phyloP scores from a whole-genome alignment of 2,113 vertebrate genomes.

The Rattus rattus region DNA sequence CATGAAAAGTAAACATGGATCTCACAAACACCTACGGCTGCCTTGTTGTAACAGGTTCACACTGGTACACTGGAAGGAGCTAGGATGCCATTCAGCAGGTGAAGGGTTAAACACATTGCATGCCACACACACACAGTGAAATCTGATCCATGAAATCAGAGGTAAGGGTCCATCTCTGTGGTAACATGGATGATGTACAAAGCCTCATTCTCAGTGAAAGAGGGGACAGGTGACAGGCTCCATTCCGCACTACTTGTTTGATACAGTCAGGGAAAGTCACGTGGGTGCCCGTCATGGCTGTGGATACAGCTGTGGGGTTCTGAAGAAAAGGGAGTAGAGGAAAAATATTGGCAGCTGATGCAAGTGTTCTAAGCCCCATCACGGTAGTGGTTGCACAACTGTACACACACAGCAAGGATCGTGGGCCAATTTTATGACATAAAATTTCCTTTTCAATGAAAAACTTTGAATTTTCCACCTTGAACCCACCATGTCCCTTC shows the following conservation, averaged over 20 bases:
- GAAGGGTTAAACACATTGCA: background rate
- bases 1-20: background rate
- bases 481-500: background rate
- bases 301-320: too few relatives aligned
- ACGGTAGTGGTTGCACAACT: background rate
- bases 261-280: background rate
- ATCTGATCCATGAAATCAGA: background rate
- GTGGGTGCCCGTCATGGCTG: background rate
- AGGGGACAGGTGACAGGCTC: background rate
- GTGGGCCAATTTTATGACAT: background rate
- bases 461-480: background rate
- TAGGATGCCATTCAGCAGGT: background rate
- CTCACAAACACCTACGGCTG: background rate
- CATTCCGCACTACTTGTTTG: background rate
- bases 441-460: background rate
- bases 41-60: background rate
- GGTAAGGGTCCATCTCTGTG: background rate
- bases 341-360: background rate
- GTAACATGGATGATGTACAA: background rate
- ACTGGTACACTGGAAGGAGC: background rate
- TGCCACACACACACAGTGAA: background rate
- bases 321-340: background rate
- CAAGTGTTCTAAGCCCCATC: background rate
- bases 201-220: background rate
- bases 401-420: background rate